Base-by-base conservation (phyloP, 2,113 vertebrate genomes). In the Colaptes auratus region DNA sequence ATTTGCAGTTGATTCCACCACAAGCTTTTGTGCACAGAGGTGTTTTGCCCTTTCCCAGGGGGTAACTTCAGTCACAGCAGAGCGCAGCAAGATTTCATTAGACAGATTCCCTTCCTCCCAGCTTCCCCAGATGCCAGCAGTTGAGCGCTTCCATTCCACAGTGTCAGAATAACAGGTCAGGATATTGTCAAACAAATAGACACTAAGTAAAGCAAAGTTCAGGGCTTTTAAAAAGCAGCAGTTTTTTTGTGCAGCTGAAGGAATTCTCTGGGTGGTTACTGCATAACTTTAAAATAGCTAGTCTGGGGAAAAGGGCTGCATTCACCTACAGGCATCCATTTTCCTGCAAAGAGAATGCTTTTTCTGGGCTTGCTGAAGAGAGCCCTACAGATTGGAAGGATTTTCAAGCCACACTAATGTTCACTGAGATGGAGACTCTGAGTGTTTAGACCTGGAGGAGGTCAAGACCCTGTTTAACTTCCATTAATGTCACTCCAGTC, bases 181-280 rank as follows among this genome's bases (percentile, higher is more conserved):
- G 67, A 55, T n/a, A 64, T 27, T 88, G 65, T 75, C 76, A 48
- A 86, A 59, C 52, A 88, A 76, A 71, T 0, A 74, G 69, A 63
- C 46, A 81, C 23, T 80, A 53, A 81, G 61, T 67, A 85, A 94
- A 95, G 85, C 88, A 74, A 91, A 95, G 80, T 71, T 91, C 73
- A 92, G 17, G 31, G 33, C 4, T 86, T 95, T 64, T 30, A 56
- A 56, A 56, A 56, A 28, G 27, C 52, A 15, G 27, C 14, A 21
- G 16, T 19, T 65, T 59, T 10, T 1, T 12, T 2, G 4, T 65
- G 48, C 50, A 69, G 76, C 53, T 78, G 76, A 65, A 95, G 73
- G 60, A 90, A 86, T 78, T 72, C 65, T 52, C 79, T 75, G 48
- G 24, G 39, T 78, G 55, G 58, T 65, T 94, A 65, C 33, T 65